Percentiles rank a stretch among this genome's conserved stretches.
Conservation (phyloP, 2,888 invertebrate species). For the Mythimna ferrago region DNA sequence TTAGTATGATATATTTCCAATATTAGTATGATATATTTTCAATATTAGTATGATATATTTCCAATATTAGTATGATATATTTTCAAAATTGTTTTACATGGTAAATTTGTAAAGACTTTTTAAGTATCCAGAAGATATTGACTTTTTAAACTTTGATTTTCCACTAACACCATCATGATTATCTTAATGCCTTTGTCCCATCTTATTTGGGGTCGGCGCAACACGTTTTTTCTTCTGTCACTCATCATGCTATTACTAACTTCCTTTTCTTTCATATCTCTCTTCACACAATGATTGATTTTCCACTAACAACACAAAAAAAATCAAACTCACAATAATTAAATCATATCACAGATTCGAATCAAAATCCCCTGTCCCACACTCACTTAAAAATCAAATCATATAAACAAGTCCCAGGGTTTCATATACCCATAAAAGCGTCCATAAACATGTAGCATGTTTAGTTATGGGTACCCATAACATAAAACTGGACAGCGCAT, state of each 20-base stretch:
- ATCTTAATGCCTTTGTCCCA: too few relatives aligned
- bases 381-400: constrained; percentile 30
- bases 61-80: too few relatives aligned
- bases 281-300: neutral
- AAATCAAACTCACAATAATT: neutral
- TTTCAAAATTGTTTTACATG: too few relatives aligned
- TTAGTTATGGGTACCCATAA: constrained; percentile 40
- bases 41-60: too few relatives aligned
- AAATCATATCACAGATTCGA: neutral
- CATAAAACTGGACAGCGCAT: constrained; percentile 60
- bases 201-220: too few relatives aligned
- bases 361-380: neutral
- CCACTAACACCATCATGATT: too few relatives aligned
- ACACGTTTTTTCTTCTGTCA: too few relatives aligned
- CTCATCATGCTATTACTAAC: too few relatives aligned
- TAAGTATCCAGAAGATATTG: neutral
- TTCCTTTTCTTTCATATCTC: too few relatives aligned
- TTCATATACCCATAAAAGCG: constrained; percentile 51
- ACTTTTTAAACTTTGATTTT: neutral
- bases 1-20: too few relatives aligned
- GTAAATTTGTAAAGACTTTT: too few relatives aligned
- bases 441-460: constrained; percentile 45
- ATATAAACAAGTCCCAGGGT: constrained; percentile 46
- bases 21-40: too few relatives aligned
- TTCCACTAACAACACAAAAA: neutral